These are phyloP conservation scores for Eudemis profundana DNA, from an alignment of 2,888 invertebrate species.

Conservation along the genomic window DNA sequence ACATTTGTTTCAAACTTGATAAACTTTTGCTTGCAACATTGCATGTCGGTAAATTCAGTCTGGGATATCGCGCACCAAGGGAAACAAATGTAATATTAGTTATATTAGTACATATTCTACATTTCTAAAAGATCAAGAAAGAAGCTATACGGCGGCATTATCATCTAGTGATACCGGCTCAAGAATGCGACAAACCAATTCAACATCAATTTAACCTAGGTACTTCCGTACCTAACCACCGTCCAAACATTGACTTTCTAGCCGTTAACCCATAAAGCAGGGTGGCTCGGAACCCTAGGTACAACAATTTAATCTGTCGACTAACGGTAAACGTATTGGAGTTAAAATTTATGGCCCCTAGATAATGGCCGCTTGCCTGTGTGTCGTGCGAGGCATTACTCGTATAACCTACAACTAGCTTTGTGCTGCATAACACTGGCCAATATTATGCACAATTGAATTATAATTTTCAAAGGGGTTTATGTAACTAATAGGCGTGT, in stretches of 20 bases:
- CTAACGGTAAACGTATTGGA: constrained; percentile 60
- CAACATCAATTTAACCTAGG: constrained; percentile 10
- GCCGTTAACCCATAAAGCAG: constrained; percentile 56
- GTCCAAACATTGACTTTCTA: constrained; percentile 56
- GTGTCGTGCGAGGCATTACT: constrained; percentile 39
- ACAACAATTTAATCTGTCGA: constrained; percentile 57
- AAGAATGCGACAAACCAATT: constrained; percentile 11
- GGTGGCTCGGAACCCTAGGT: constrained; percentile 60
- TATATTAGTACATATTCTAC: no score
- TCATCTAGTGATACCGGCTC: no score
- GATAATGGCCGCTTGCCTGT: constrained; percentile 50
- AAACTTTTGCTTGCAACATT: no score
- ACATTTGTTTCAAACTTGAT: no score
- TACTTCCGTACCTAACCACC: constrained; percentile 25
- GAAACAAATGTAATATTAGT: no score
- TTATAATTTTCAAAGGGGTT: constrained; percentile 25
- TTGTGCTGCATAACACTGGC: constrained; percentile 24
- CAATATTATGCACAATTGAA: constrained; percentile 36
- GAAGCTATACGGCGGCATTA: no score
- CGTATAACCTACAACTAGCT: constrained; percentile 23
- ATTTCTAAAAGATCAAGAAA: no score
- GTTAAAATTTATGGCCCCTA: constrained; percentile 58
- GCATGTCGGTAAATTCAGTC: no score
- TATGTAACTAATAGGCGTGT: constrained; percentile 19
- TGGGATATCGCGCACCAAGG: no score